A percentile compares a stretch with the other conserved stretches of the same genome.
Evolutionary conservation across 2,797 vertebrate species (phyloP).

Genomic region (Coregonus suidteri): DNA sequence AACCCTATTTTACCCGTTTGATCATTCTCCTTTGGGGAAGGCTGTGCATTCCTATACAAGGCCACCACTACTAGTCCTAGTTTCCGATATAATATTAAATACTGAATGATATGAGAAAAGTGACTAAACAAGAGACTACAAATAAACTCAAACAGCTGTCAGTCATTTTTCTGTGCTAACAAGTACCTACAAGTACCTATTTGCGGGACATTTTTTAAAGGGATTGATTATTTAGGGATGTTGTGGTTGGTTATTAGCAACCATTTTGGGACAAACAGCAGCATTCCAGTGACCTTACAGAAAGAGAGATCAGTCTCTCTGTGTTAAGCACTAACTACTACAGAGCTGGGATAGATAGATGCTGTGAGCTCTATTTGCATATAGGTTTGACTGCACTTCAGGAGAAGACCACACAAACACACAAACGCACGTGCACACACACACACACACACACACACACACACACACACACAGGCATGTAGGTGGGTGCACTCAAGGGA

Average conservation of each 20-base stretch:
- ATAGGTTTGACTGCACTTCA: slow-evolving; percentile 81
- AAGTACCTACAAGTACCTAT: slow-evolving; percentile 43
- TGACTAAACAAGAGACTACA: neutral
- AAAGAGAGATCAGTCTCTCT: slow-evolving; percentile 67
- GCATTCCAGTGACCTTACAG: slow-evolving; percentile 72
- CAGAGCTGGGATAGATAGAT: slow-evolving; percentile 65
- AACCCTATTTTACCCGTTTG: slow-evolving; percentile 63
- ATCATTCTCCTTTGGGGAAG: slow-evolving; percentile 74
- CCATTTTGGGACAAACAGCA: slow-evolving; percentile 49
- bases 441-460: slow-evolving; percentile 21
- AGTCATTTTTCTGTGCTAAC: slow-evolving; percentile 59
- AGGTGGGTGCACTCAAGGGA: slow-evolving; percentile 59
- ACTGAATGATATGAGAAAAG: slow-evolving; percentile 60
- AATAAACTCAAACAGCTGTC: slow-evolving; percentile 36
- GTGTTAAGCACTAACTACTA: slow-evolving; percentile 72
- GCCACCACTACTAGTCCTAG: slow-evolving; percentile 51
- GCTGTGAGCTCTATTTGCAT: slow-evolving; percentile 79
- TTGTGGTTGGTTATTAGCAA: slow-evolving; percentile 56
- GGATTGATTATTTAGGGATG: slow-evolving; percentile 68
- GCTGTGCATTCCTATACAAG: slow-evolving; percentile 73
- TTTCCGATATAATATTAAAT: slow-evolving; percentile 57
- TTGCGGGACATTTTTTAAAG: slow-evolving; percentile 61
- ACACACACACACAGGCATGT: slow-evolving; percentile 45
- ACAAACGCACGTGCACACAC: slow-evolving; percentile 22
- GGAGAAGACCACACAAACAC: slow-evolving; percentile 75